Evolutionary conservation across 2,888 invertebrate genomes (phyloP).

Genomic region (Sylvicola fuscatus): DNA sequence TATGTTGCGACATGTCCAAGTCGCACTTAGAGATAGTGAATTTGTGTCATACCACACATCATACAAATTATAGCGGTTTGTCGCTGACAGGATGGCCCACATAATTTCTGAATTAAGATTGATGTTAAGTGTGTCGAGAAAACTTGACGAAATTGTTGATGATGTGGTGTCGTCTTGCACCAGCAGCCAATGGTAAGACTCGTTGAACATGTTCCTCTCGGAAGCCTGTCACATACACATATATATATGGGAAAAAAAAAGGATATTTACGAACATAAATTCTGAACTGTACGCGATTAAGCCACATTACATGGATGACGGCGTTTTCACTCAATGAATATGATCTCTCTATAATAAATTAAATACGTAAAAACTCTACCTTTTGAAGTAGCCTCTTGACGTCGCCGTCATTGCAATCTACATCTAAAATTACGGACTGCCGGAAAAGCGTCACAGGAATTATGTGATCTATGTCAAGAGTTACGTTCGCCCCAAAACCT

Average conservation of each 20-base stretch:
- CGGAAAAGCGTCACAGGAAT: too few species aligned
- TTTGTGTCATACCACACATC: constrained; percentile 6
- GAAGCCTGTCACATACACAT: constrained; percentile 16
- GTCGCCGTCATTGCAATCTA: too few species aligned
- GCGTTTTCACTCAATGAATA: too few species aligned
- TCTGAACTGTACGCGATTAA: neutral
- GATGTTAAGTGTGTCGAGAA: constrained; percentile 21
- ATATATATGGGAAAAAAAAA: neutral
- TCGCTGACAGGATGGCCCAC: constrained; percentile 13
- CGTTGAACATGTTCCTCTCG: constrained; percentile 21
- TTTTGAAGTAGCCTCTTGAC: too few species aligned
- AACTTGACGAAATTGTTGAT: constrained; percentile 12
- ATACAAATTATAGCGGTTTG: constrained; percentile 10
- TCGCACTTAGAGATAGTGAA: constrained; percentile 1
- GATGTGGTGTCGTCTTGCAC: constrained; percentile 10
- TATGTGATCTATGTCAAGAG: too few species aligned
- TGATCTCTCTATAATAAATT: too few species aligned
- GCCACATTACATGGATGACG: too few species aligned
- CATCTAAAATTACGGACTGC: too few species aligned
- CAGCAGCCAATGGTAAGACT: constrained; percentile 26
- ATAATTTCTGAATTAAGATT: constrained; percentile 25
- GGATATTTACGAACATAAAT: too few species aligned
- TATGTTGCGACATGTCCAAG: too few species aligned
- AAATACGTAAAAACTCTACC: too few species aligned
- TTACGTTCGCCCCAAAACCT: too few species aligned